These are phyloP conservation scores for Drosophila lacertosa DNA, from an alignment of 1,140 invertebrate genomes.

Conservation along the genomic window DNA sequence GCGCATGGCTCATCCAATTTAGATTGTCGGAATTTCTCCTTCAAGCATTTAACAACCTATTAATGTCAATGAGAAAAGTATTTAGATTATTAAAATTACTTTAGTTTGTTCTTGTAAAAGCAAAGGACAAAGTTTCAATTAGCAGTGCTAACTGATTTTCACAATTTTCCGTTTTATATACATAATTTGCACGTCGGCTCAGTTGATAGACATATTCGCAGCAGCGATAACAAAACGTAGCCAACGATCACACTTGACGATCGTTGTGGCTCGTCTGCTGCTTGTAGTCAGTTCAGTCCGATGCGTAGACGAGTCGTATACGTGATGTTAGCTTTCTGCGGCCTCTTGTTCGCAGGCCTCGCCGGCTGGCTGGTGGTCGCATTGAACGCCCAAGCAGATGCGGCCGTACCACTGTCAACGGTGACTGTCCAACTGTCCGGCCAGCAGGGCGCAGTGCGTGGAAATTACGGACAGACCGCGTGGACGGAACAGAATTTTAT, in stretches of 20 bases:
- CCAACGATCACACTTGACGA: constrained; percentile 1
- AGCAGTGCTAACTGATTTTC: background rate
- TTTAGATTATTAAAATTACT: too few relatives aligned
- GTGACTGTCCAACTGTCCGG: constrained; percentile 51
- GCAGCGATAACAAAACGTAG: constrained; percentile 19
- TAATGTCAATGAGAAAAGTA: too few relatives aligned
- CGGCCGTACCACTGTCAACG: constrained; percentile 19
- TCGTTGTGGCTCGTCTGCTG: background rate
- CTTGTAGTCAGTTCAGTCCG: constrained; percentile 36
- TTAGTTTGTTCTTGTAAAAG: too few relatives aligned
- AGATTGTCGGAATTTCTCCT: constrained; percentile 90
- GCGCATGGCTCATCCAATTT: constrained; percentile 91
- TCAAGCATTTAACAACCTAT: constrained; percentile 88
- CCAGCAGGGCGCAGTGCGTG: constrained; percentile 85
- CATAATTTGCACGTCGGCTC: background rate
- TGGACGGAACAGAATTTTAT: constrained; percentile 73
- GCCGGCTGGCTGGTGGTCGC: constrained; percentile 43
- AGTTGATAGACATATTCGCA: constrained; percentile 10
- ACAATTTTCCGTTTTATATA: background rate
- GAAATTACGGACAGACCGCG: constrained; percentile 63
- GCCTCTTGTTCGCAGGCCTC: constrained; percentile 40
- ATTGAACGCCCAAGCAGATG: constrained; percentile 14
- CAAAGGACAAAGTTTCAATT: background rate
- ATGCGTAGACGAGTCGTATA: constrained; percentile 66
- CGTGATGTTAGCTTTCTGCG: constrained; percentile 60